A percentile compares a stretch with the other conserved stretches of the same genome.
These are phyloP conservation scores for Netelia inedita DNA, from an alignment of 2,888 invertebrate genomes.

Conservation along the genomic window DNA sequence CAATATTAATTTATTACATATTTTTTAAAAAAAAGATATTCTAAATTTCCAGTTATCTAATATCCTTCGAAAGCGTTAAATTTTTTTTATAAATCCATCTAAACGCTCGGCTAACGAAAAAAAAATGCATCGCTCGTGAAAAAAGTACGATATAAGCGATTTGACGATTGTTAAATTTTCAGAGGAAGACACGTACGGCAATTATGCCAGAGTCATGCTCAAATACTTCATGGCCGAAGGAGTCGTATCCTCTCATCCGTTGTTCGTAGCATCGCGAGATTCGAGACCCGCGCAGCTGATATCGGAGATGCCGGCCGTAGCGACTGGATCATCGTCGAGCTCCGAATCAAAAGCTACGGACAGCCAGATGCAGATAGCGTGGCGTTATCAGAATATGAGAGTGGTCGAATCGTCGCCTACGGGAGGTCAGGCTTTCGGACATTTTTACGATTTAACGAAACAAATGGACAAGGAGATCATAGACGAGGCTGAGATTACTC, in stretches of 20 bases:
- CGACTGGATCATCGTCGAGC: slow-evolving; percentile 80
- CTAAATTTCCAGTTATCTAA: too few species aligned
- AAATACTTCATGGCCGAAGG: slow-evolving; percentile 97
- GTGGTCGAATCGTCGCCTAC: slow-evolving; percentile 87
- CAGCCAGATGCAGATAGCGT: slow-evolving; percentile 94
- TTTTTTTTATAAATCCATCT: too few species aligned
- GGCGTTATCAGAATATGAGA: slow-evolving; percentile 93
- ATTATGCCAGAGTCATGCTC: slow-evolving; percentile 91
- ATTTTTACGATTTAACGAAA: slow-evolving; percentile 93
- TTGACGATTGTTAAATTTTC: slow-evolving; percentile 77
- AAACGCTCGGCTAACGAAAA: too few species aligned
- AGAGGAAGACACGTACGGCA: slow-evolving; percentile 95
- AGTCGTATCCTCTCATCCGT: slow-evolving; percentile 90
- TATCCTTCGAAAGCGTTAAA: too few species aligned
- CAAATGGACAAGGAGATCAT: slow-evolving; percentile 88
- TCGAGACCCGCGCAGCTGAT: slow-evolving; percentile 88
- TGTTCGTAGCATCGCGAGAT: slow-evolving; percentile 92
- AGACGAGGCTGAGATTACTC: slow-evolving; percentile 87
- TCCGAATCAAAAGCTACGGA: slow-evolving; percentile 76
- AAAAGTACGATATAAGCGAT: too few species aligned
- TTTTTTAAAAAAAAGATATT: too few species aligned
- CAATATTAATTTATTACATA: too few species aligned
- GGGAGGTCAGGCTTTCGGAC: slow-evolving; percentile 89
- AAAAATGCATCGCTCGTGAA: too few species aligned
- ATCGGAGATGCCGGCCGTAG: slow-evolving; percentile 88